Conservation (phyloP, 2,888 invertebrate species). For the Orthonychiurus folsomi region DNA sequence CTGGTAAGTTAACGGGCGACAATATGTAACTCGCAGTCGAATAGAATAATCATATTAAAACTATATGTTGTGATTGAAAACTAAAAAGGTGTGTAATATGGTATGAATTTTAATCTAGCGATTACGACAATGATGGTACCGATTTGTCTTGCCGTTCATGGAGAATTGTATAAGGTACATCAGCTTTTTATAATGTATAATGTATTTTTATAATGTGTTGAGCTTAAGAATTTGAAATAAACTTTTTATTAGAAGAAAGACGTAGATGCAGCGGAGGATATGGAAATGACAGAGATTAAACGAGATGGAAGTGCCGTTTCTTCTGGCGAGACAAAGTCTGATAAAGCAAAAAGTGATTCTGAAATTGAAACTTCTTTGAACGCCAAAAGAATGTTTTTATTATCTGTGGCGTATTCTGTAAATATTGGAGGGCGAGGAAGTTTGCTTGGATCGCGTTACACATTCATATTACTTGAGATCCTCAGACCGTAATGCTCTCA, state of each 20-base stretch:
- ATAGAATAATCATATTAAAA: too few species aligned
- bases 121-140: constrained; percentile 48
- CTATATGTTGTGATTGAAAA: too few species aligned
- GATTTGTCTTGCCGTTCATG: constrained; percentile 74
- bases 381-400: constrained; percentile 19
- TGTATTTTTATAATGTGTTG: too few species aligned
- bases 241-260: background rate
- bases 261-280: background rate
- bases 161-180: constrained; percentile 63
- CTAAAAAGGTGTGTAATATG: too few species aligned
- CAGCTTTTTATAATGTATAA: too few species aligned
- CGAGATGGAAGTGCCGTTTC: too few species aligned
- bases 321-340: too few species aligned
- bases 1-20: too few species aligned
- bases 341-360: too few species aligned
- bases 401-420: constrained; percentile 63
- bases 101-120: constrained; percentile 46
- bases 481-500: constrained; percentile 1
- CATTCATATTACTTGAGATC: background rate
- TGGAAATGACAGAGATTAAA: background rate
- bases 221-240: too few species aligned
- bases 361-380: background rate
- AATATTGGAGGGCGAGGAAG: constrained; percentile 54
- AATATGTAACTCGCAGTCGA: too few species aligned
- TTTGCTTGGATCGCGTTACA: background rate